Evolutionary conservation across 2,888 invertebrate species (phyloP).

Genomic region (Drosophila meridionalis): DNA sequence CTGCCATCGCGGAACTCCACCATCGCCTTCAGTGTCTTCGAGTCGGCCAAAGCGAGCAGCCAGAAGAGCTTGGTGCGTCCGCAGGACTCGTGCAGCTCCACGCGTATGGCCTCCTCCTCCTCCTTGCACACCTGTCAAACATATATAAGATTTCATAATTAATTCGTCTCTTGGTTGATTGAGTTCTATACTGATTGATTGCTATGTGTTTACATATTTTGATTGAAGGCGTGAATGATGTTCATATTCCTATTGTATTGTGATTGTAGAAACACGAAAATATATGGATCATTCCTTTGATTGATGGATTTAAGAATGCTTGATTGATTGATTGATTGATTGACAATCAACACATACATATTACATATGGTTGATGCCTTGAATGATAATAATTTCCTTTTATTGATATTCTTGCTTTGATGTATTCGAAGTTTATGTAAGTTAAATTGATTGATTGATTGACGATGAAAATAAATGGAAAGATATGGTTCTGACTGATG

Average conservation of each 20-base stretch:
- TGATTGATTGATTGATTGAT: background rate
- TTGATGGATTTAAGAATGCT: background rate
- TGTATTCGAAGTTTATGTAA: background rate
- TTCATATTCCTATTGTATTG: background rate
- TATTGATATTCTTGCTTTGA: background rate
- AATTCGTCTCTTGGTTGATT: background rate
- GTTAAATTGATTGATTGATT: background rate
- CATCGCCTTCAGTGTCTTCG: conserved; percentile 94
- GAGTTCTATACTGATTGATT: background rate
- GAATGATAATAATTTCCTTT: background rate
- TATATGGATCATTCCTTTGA: background rate
- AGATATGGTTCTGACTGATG: background rate
- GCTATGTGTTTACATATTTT: background rate
- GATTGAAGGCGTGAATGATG: background rate
- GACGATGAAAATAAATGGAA: background rate
- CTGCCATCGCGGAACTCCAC: conserved; percentile 94
- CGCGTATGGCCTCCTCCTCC: conserved; percentile 97
- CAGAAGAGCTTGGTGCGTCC: conserved; percentile 98
- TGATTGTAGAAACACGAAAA: background rate
- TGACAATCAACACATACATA: background rate
- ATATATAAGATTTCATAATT: background rate
- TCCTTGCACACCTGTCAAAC: conserved; percentile 90
- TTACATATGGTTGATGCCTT: background rate
- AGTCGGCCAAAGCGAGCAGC: conserved; percentile 96
- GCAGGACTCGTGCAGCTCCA: conserved; percentile 98